These are phyloP conservation scores for Diplazon laetatorius DNA, from an alignment of 2,888 invertebrate genomes.

Conservation along the genomic window DNA sequence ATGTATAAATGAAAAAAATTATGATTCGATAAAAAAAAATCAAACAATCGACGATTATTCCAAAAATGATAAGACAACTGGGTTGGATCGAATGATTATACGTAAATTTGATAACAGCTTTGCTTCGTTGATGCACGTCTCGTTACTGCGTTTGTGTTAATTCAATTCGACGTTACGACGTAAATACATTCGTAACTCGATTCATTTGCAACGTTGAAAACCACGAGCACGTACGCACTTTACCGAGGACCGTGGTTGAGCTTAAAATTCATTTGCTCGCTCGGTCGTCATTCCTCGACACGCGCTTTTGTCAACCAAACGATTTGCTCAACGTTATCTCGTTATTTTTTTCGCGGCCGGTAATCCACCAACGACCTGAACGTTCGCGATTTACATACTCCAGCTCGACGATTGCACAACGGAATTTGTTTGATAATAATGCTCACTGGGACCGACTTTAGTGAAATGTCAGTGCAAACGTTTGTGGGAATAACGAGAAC, in stretches of 20 bases:
- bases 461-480: not conserved
- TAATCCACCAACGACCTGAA: too few relatives aligned
- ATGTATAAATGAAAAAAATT: too few relatives aligned
- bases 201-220: not conserved
- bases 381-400: conserved; percentile 58
- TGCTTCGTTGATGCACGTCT: too few relatives aligned
- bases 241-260: not conserved
- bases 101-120: too few relatives aligned
- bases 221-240: not conserved
- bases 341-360: conserved; percentile 25
- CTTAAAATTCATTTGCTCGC: not conserved
- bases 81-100: too few relatives aligned
- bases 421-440: too few relatives aligned
- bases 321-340: conserved; percentile 45
- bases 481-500: conserved; percentile 29
- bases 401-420: too few relatives aligned
- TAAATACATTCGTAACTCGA: not conserved
- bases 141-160: not conserved
- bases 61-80: too few relatives aligned
- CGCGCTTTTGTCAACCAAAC: not conserved
- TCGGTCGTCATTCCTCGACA: not conserved
- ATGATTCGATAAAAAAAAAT: too few relatives aligned
- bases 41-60: too few relatives aligned
- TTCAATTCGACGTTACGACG: not conserved
- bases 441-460: too few relatives aligned